Percentiles rank a stretch among this genome's conserved stretches.
These are phyloP conservation scores for Doris montereyensis DNA, from an alignment of 2,888 invertebrate genomes.

Conservation along the genomic window DNA sequence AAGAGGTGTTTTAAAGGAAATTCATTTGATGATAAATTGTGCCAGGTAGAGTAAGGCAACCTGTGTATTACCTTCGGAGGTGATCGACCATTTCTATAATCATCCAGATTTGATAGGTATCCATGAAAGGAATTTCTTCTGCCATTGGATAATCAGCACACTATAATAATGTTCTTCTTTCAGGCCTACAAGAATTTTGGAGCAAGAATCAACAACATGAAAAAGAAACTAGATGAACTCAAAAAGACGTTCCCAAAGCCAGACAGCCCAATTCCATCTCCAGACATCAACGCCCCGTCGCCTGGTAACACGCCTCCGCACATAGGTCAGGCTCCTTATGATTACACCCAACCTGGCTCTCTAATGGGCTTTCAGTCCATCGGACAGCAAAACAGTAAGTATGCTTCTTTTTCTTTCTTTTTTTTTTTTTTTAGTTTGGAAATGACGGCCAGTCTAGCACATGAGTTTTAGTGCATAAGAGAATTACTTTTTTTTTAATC, in stretches of 20 bases:
- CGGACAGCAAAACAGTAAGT: conserved; percentile 29
- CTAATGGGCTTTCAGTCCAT: conserved; percentile 25
- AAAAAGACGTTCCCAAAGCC: conserved; percentile 80
- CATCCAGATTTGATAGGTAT: too few relatives aligned
- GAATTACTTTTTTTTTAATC: too few relatives aligned
- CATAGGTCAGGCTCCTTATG: conserved; percentile 1
- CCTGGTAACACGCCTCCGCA: conserved; percentile 79
- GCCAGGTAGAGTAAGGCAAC: too few relatives aligned
- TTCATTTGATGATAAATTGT: too few relatives aligned
- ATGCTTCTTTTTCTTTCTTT: too few relatives aligned
- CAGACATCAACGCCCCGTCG: conserved; percentile 82
- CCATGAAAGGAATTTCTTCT: too few relatives aligned
- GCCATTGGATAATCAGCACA: neutral
- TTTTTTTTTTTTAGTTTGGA: too few relatives aligned
- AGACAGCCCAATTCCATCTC: conserved; percentile 78
- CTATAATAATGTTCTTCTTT: conserved; percentile 2
- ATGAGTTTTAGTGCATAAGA: too few relatives aligned
- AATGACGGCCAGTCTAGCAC: too few relatives aligned
- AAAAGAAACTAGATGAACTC: conserved; percentile 88
- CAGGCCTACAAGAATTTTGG: conserved; percentile 97
- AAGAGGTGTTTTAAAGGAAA: too few relatives aligned
- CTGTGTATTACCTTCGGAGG: too few relatives aligned
- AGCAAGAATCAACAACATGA: conserved; percentile 86
- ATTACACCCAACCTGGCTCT: conserved; percentile 27
- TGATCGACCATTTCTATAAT: neutral